phyloP scores from a whole-genome alignment of 53 echinoderm and acorn worm genomes.

The Patiria pectinifera region DNA sequence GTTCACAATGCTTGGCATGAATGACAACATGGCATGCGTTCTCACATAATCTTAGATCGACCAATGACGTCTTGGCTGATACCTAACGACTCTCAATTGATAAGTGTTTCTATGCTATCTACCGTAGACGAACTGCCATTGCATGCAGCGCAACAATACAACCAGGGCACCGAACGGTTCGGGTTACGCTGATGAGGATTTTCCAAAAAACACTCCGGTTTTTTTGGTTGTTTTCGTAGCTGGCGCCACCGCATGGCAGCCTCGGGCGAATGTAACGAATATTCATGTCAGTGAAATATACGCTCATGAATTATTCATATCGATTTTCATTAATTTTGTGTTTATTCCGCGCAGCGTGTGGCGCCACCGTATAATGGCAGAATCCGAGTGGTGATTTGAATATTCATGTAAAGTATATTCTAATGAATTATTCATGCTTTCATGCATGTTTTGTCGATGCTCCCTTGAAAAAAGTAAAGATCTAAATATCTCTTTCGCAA shows the following conservation, averaged over 20 bases:
- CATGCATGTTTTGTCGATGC: too few relatives aligned
- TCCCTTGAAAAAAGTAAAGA: too few relatives aligned
- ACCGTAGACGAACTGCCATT: not conserved
- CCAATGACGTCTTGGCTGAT: not conserved
- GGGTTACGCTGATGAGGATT: not conserved
- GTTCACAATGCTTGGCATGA: too few relatives aligned
- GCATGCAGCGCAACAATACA: not conserved
- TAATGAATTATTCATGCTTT: too few relatives aligned
- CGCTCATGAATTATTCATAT: conserved; percentile 36
- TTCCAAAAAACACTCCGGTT: not conserved
- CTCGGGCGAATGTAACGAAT: conserved; percentile 27
- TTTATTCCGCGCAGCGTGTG: not conserved
- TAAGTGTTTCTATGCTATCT: conserved; percentile 4
- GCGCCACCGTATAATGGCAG: not conserved
- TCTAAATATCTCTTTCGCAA: too few relatives aligned
- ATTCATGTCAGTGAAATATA: conserved; percentile 24
- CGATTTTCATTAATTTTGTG: not conserved
- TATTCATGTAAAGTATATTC: not conserved
- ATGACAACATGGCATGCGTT: too few relatives aligned
- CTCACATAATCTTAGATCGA: too few relatives aligned
- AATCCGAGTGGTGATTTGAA: not conserved
- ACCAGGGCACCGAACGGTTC: not conserved
- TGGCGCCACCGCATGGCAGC: conserved; percentile 29
- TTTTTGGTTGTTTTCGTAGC: conserved; percentile 20
- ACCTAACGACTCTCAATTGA: not conserved